Evolutionary conservation across 2,113 vertebrate species (phyloP).

Genomic region (Seriola rivoliana): DNA sequence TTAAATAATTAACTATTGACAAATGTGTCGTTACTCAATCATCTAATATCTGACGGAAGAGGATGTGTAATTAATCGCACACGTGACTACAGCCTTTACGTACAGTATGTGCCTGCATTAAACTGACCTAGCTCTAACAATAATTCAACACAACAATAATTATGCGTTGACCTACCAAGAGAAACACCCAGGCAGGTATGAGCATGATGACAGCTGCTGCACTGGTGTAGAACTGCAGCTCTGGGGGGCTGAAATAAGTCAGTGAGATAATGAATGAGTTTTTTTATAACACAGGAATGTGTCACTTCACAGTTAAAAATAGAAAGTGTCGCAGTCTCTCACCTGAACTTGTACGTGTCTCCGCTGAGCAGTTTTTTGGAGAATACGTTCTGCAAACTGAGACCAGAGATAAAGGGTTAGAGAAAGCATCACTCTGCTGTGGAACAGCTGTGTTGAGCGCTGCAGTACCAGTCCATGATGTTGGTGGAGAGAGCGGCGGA

Average conservation of each 20-base stretch:
- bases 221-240: conserved; percentile 97
- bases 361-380: conserved; percentile 97
- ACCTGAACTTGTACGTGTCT: conserved; percentile 97
- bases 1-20: not conserved
- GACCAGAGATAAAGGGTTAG: conserved; percentile 41
- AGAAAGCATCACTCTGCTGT: not conserved
- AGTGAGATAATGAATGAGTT: not conserved
- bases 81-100: not conserved
- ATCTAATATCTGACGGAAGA: not conserved
- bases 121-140: not conserved
- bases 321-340: conserved; percentile 22
- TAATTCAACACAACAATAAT: not conserved
- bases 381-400: conserved; percentile 97
- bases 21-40: not conserved
- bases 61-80: too few relatives aligned
- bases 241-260: conserved; percentile 86
- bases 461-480: conserved; percentile 95
- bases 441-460: not conserved
- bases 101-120: not conserved
- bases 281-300: not conserved
- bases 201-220: conserved; percentile 94
- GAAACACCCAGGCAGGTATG: conserved; percentile 94
- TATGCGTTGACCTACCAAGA: conserved; percentile 87
- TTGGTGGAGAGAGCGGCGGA: conserved; percentile 96
- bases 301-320: not conserved